Base-by-base conservation (phyloP, 2,113 vertebrate genomes). In the Picathartes gymnocephalus region DNA sequence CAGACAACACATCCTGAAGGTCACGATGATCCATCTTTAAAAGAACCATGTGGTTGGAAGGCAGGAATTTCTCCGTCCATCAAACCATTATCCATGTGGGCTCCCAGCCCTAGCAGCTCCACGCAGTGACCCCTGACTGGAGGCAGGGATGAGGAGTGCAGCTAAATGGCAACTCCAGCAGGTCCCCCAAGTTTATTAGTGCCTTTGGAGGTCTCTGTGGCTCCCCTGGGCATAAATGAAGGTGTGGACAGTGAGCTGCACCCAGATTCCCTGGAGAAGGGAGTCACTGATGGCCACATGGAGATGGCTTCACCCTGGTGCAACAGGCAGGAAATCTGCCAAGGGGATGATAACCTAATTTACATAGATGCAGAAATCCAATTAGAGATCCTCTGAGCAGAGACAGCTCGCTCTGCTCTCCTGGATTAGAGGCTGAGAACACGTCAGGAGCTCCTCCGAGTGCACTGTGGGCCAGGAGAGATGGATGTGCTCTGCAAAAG, bases 281-380 rank as follows among this genome's bases (percentile, higher is more conserved):
- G 81, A 71, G 77, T 45, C 78, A 64, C 81, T 37, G 92, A 88
- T 83, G 78, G 60, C 57, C 9, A 3, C 62, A 76, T 1, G 0
- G 72, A 86, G 80, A 74, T 30, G 81, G 88, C 61, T 66, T 90
- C 39, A 2, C 79, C 64, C 64, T 47, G 69, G 35, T 86, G 48
- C 72, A 88, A 81, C 4, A 68, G 64, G 91, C 94, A 88, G 96
- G 94, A 96, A 91, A 92, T 48, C 86, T 95, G 91, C 95, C 92
- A 84, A 93, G 86, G 56, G 91, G 80, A 74, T 70, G 72, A 68
- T 92, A 96, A 96, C 88, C 72, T 90, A 86, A 97, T 96, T 97
- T 88, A 93, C 95, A 94, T 54, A 93, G 94, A 95, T 70, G 69
- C 82, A 96, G 92, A 93, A 97, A 97, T 91, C 60, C 83, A 97